phyloP scores from a whole-genome alignment of 30 jellyfish, hydroid and myxozoan species.

The Chironex yamaguchii region DNA sequence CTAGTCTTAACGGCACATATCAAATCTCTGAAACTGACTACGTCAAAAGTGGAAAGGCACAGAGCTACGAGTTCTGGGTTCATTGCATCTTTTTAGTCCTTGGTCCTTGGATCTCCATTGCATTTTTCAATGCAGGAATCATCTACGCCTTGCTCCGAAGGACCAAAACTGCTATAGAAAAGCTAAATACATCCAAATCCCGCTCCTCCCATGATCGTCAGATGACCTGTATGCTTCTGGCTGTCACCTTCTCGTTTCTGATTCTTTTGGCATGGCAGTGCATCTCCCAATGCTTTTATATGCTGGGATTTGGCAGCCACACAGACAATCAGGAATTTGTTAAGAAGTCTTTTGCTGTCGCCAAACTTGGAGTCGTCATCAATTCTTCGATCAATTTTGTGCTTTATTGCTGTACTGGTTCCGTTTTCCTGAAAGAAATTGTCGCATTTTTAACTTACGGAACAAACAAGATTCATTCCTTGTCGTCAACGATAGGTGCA shows the following conservation, averaged over 20 bases:
- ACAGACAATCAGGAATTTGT: slow-evolving; percentile 51
- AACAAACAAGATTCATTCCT: no score
- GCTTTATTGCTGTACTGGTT: slow-evolving; percentile 74
- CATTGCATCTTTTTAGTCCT: slow-evolving; percentile 86
- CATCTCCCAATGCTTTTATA: slow-evolving; percentile 86
- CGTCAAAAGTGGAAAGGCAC: slow-evolving; percentile 77
- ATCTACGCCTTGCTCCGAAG: slow-evolving; percentile 62
- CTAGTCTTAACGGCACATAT: slow-evolving; percentile 61
- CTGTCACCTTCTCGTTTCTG: slow-evolving; percentile 86
- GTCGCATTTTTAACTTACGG: slow-evolving; percentile 22
- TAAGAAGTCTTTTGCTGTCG: slow-evolving; percentile 78
- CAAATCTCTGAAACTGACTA: slow-evolving; percentile 57
- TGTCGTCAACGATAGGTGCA: no score
- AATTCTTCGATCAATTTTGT: slow-evolving; percentile 84
- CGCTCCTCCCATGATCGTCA: slow-evolving; percentile 81
- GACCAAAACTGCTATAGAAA: slow-evolving; percentile 65
- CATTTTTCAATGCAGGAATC: slow-evolving; percentile 76
- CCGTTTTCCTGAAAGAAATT: slow-evolving; percentile 78
- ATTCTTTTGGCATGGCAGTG: slow-evolving; percentile 88
- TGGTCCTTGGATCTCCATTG: slow-evolving; percentile 89
- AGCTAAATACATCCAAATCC: slow-evolving; percentile 47
- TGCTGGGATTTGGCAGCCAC: slow-evolving; percentile 87
- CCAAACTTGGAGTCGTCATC: slow-evolving; percentile 87
- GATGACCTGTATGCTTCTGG: slow-evolving; percentile 81
- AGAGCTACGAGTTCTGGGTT: slow-evolving; percentile 87